Base-by-base conservation (phyloP, 1,140 invertebrate species). In the Contarinia nasturtii region DNA sequence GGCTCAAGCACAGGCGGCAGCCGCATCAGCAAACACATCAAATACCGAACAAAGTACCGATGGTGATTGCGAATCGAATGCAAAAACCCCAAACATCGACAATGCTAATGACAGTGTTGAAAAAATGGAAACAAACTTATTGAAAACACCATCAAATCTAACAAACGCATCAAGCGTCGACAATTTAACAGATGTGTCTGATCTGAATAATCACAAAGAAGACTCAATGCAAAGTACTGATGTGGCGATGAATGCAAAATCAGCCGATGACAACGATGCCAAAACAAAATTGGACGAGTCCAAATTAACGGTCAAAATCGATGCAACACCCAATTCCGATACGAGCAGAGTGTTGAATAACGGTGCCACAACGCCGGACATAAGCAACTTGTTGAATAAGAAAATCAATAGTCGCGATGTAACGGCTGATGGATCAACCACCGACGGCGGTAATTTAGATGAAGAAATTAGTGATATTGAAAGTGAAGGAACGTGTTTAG, bases 401-500 rank as follows among this genome's bases (percentile, higher is more conserved):
- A 63, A 63, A 44, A 52, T 53, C 1, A 55, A 51, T 4, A 58
- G 54, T 43, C 57, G 57, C 7, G 50, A 58, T 3, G 14, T 27
- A 7, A 57, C 55, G 27, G 58, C 59, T 46, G 61, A 63, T 21
- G 57, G 51, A 0, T n/a, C 22, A 45, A 52, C 56, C n/a, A 50
- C 48, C 12, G 58, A 60, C 46, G 61, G 59, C 2, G 60, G 59
- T 33, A 37, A 34, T 27, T 55, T 63, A 19, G 61, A 63, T 33
- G 61, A 64, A 21, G 61, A 64, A 40, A 51, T 81, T 74, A 87
- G 84, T 53, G 84, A 86, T 50, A 77, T 87, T 53, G 86, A 90
- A 54, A 89, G 82, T 55, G 84, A 86, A 55, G 81, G 81, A 1
- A 86, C 82, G 12, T 82, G 83, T 55, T 80, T 82, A 0, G 83